Evolutionary conservation across 2,797 vertebrate genomes (phyloP).

Genomic region (Pogoniulus pusillus): DNA sequence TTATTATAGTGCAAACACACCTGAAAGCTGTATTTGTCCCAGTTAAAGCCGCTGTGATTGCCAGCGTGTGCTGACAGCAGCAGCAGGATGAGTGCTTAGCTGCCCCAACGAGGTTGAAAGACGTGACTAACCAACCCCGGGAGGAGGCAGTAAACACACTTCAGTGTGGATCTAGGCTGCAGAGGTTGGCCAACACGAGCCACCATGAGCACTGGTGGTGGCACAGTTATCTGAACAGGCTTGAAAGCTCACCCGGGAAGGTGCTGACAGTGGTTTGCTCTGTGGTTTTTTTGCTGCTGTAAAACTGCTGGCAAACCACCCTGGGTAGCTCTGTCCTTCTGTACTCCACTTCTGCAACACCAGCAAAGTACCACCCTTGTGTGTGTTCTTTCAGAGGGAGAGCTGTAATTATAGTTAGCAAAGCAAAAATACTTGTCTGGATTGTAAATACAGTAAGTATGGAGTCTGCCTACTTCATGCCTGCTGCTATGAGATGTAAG

Average conservation of each 20-base stretch:
- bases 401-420: conserved; percentile 1
- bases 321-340: background rate
- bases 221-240: background rate
- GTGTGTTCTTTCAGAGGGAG: background rate
- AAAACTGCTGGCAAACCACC: background rate
- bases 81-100: background rate
- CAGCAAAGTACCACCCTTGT: background rate
- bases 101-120: background rate
- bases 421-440: background rate
- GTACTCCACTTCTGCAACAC: background rate
- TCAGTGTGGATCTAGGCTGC: background rate
- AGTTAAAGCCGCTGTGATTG: background rate
- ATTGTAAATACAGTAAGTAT: background rate
- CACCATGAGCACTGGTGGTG: accelerated
- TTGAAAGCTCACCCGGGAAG: background rate
- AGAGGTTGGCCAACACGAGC: background rate
- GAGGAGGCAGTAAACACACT: background rate
- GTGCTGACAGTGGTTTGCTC: background rate
- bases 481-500: background rate
- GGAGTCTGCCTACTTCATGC: background rate
- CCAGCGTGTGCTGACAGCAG: background rate
- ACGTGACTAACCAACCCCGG: background rate
- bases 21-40: background rate
- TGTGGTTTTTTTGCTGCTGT: background rate
- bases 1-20: background rate